Percentiles rank a stretch among this genome's conserved stretches.
Conservation (phyloP, 2,888 invertebrate species). For the Dione vanillae region DNA sequence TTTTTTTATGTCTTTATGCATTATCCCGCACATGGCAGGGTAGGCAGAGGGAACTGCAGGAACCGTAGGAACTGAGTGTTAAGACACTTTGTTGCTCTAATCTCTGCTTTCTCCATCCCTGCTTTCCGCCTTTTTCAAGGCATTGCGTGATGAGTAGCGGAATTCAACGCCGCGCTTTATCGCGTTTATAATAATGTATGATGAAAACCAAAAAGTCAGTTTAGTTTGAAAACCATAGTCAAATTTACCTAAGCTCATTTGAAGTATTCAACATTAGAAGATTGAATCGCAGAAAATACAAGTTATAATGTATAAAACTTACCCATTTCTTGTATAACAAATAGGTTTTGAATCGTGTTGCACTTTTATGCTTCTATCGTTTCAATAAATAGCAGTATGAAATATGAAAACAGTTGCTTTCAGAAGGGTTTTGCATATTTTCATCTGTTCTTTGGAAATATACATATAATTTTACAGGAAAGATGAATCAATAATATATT, state of each 20-base stretch:
- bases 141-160: too few relatives aligned
- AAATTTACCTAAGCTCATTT: neutral
- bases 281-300: neutral
- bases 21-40: too few relatives aligned
- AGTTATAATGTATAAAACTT: neutral
- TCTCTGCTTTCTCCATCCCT: too few relatives aligned
- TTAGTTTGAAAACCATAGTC: neutral
- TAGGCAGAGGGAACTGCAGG: too few relatives aligned
- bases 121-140: too few relatives aligned
- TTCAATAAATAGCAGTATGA: neutral
- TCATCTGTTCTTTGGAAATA: too few relatives aligned
- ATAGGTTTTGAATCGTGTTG: neutral
- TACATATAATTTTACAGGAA: too few relatives aligned
- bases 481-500: too few relatives aligned
- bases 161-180: too few relatives aligned
- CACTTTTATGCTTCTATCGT: neutral
- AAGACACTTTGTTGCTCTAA: too few relatives aligned
- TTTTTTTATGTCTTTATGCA: too few relatives aligned
- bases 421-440: neutral
- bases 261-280: neutral
- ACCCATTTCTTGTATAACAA: neutral
- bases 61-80: too few relatives aligned
- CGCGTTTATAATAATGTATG: slow-evolving; percentile 31
- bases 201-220: slow-evolving; percentile 23
- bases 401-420: neutral